phyloP scores from a whole-genome alignment of 1,140 invertebrate species.

The Conus ventricosus region DNA sequence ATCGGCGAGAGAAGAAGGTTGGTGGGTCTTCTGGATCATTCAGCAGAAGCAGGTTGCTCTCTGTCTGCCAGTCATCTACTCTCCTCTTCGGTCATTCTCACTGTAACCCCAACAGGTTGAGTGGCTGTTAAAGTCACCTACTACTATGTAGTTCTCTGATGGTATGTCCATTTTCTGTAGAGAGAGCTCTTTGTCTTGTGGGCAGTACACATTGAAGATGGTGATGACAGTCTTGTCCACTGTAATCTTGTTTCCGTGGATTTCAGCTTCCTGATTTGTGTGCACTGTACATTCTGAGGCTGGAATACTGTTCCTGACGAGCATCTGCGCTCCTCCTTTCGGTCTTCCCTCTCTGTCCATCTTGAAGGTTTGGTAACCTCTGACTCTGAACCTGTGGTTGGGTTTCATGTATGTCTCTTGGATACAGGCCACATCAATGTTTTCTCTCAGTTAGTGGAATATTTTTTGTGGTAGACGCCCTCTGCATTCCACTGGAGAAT shows the following conservation, averaged over 20 bases:
- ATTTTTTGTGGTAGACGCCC: too few relatives aligned
- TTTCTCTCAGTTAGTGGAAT: too few relatives aligned
- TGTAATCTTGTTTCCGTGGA: too few relatives aligned
- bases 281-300: not conserved
- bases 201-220: too few relatives aligned
- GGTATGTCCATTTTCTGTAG: constrained; percentile 6
- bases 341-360: too few relatives aligned
- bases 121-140: constrained; percentile 43
- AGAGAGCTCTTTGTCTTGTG: constrained; percentile 16
- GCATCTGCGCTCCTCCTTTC: not conserved
- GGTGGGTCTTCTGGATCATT: constrained; percentile 34
- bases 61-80: constrained; percentile 42
- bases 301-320: not conserved
- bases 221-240: too few relatives aligned
- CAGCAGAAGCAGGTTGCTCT: constrained; percentile 25
- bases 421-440: too few relatives aligned
- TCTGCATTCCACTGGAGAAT: too few relatives aligned
- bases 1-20: constrained; percentile 42
- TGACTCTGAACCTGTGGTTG: too few relatives aligned
- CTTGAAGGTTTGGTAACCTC: too few relatives aligned
- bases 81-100: constrained; percentile 35
- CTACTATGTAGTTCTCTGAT: constrained; percentile 27
- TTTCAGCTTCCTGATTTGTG: too few relatives aligned
- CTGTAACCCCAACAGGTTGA: constrained; percentile 33
- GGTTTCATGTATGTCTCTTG: too few relatives aligned